phyloP scores from a whole-genome alignment of 2,888 invertebrate genomes.

The Acanthoscelides obtectus region DNA sequence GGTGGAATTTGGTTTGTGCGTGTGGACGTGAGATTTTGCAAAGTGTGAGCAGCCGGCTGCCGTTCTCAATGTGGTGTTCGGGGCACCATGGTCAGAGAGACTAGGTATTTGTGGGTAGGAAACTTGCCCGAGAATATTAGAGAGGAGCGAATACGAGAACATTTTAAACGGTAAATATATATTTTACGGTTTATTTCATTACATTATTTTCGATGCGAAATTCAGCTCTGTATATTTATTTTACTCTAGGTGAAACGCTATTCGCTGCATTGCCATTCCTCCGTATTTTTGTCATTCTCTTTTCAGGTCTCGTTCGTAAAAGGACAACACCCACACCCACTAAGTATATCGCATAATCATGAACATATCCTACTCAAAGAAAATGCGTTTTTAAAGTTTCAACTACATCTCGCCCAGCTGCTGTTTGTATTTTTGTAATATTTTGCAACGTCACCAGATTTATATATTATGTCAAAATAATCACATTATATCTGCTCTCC shows the following conservation, averaged over 20 bases:
- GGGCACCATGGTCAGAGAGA: constrained; percentile 99
- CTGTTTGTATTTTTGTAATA: too few relatives aligned
- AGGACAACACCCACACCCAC: constrained; percentile 11
- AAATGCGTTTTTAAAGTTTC: too few relatives aligned
- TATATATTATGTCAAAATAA: too few relatives aligned
- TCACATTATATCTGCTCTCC: too few relatives aligned
- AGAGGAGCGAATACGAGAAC: constrained; percentile 94
- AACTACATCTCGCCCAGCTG: too few relatives aligned
- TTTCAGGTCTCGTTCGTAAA: not conserved
- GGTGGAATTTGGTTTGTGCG: not conserved
- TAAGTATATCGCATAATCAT: too few relatives aligned
- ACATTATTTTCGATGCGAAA: constrained; percentile 14
- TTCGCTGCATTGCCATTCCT: not conserved
- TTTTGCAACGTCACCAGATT: too few relatives aligned
- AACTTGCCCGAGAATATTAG: constrained; percentile 99
- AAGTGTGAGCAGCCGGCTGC: not conserved
- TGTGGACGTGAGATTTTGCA: not conserved
- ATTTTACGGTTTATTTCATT: constrained; percentile 11
- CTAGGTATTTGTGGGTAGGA: constrained; percentile 99
- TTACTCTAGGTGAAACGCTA: not conserved
- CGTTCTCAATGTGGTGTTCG: constrained; percentile 83
- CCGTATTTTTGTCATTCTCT: not conserved
- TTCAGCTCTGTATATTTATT: constrained; percentile 10
- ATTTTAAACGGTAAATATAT: constrained; percentile 86
- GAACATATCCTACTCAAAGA: too few relatives aligned